Evolutionary conservation across 2,888 invertebrate species (phyloP).

Genomic region (Drosophila vallismaia): DNA sequence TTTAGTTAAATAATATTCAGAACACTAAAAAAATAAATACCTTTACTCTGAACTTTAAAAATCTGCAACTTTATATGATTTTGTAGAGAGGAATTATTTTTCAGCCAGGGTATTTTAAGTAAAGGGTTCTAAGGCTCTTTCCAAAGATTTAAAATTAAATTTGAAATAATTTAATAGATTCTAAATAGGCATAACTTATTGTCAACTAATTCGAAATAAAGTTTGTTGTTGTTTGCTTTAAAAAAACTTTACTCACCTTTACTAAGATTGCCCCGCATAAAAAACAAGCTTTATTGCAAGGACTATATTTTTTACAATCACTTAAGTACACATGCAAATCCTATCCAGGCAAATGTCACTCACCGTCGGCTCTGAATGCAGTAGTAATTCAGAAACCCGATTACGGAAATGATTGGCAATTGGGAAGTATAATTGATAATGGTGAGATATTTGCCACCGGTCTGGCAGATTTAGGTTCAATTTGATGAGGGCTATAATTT

Average conservation of each 20-base stretch:
- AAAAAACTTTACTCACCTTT: slow-evolving; percentile 9
- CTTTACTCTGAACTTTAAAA: too few species aligned
- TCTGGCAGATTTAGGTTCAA: slow-evolving; percentile 17
- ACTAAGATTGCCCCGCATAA: background rate
- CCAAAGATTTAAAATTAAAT: too few species aligned
- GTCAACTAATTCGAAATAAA: too few species aligned
- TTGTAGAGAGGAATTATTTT: too few species aligned
- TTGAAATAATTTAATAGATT: too few species aligned
- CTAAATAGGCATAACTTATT: too few species aligned
- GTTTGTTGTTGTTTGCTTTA: too few species aligned
- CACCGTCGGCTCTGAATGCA: slow-evolving; percentile 26
- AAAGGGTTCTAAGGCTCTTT: too few species aligned
- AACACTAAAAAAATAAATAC: too few species aligned
- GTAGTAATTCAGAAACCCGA: slow-evolving; percentile 7
- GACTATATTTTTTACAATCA: slow-evolving; percentile 1
- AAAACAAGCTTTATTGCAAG: background rate
- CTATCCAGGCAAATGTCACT: slow-evolving; percentile 1
- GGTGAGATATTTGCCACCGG: slow-evolving; percentile 23
- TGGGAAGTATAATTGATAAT: slow-evolving; percentile 26
- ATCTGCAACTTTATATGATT: too few species aligned
- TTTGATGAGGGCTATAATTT: slow-evolving; percentile 51
- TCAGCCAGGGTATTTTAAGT: too few species aligned
- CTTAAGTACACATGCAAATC: background rate
- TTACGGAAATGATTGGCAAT: slow-evolving; percentile 15
- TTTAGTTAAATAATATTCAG: too few species aligned